Evolutionary conservation across 30 jellyfish, hydroid and myxozoan species (phyloP).

Genomic region (Turritopsis dohrnii): DNA sequence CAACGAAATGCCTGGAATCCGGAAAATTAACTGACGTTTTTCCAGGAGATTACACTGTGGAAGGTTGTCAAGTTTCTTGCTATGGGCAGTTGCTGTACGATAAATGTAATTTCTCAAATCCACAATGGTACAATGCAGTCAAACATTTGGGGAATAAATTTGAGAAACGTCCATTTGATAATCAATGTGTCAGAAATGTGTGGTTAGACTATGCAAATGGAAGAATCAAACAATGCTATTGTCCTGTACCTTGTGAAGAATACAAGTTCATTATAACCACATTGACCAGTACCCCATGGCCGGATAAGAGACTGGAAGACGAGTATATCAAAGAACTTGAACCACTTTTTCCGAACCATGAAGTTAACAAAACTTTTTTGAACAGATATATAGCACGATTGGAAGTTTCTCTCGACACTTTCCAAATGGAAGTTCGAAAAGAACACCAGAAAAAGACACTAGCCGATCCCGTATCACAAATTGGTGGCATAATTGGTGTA

Average conservation of each 20-base stretch:
- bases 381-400: neutral
- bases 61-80: conserved; percentile 61
- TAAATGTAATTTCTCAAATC: conserved; percentile 49
- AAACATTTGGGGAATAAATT: too few relatives aligned
- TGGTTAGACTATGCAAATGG: neutral
- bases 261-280: conserved; percentile 33
- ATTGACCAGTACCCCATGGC: neutral
- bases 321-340: neutral
- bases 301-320: neutral
- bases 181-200: neutral
- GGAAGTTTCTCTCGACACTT: neutral
- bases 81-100: conserved; percentile 37
- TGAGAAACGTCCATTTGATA: neutral
- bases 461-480: neutral
- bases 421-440: neutral
- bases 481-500: conserved; percentile 12
- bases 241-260: conserved; percentile 63
- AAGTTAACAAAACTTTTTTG: neutral
- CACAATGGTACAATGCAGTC: conserved; percentile 4
- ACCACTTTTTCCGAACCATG: neutral
- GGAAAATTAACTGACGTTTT: conserved; percentile 10
- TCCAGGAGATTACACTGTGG: conserved; percentile 64
- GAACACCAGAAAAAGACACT: neutral
- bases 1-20: conserved; percentile 47
- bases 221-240: conserved; percentile 21